Percentiles rank a stretch among this genome's conserved stretches.
These are phyloP conservation scores for Aleiodes testaceus DNA, from an alignment of 2,888 invertebrate species.

Conservation along the genomic window DNA sequence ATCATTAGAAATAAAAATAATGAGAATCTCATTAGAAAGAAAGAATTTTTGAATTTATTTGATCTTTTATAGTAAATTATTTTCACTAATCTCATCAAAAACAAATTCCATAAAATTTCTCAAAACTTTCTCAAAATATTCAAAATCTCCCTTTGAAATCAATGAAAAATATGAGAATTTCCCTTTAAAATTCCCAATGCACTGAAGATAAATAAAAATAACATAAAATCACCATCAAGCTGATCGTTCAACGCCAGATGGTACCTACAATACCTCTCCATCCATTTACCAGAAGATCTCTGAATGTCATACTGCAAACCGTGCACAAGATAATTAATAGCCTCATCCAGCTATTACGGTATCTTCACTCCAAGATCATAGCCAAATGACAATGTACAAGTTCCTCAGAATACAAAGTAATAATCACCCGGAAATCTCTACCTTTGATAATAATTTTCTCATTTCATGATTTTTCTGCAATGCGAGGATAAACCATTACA, in stretches of 20 bases:
- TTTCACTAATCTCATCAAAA: too few relatives aligned
- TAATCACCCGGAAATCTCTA: neutral
- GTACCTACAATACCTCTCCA: conserved; percentile 4
- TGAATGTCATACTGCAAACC: conserved; percentile 22
- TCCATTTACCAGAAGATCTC: neutral
- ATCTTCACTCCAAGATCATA: conserved; percentile 9
- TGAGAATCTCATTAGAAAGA: too few relatives aligned
- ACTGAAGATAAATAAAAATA: neutral
- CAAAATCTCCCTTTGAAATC: too few relatives aligned
- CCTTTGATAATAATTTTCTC: too few relatives aligned
- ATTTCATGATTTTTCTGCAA: neutral
- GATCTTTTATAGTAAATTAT: too few relatives aligned
- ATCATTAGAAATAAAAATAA: too few relatives aligned
- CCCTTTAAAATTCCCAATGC: too few relatives aligned
- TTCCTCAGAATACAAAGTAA: conserved; percentile 13
- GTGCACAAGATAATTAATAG: conserved; percentile 23
- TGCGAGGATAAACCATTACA: neutral
- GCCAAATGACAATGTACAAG: conserved; percentile 14
- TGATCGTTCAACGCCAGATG: conserved; percentile 2
- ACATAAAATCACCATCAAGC: neutral
- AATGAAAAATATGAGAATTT: neutral
- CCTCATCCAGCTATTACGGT: conserved; percentile 3
- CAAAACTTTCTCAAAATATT: too few relatives aligned
- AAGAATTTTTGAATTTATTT: too few relatives aligned
- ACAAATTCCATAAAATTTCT: too few relatives aligned